Percentiles rank a stretch among this genome's conserved stretches.
phyloP scores from a whole-genome alignment of 2,797 vertebrate species.

The Lithobates pipiens region DNA sequence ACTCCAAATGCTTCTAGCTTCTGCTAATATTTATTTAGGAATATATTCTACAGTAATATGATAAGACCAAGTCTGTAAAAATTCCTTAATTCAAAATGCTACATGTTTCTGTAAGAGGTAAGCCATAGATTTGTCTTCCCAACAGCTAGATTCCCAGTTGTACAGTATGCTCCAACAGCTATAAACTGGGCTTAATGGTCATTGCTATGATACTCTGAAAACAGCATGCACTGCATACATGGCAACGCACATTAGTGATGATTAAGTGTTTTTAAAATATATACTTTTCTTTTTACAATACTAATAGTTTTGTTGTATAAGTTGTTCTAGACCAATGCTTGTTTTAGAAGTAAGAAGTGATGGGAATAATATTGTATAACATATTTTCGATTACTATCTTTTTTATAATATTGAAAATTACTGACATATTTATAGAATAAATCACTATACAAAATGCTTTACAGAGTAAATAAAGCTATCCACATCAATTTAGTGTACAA shows the following conservation, averaged over 20 bases:
- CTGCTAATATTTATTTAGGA: not conserved
- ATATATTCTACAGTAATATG: not conserved
- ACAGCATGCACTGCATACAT: slow-evolving; percentile 13
- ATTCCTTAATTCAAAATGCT: slow-evolving; percentile 10
- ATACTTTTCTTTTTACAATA: slow-evolving; percentile 22
- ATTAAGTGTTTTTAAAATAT: slow-evolving; percentile 43
- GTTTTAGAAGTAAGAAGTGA: slow-evolving; percentile 1
- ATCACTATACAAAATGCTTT: too few relatives aligned
- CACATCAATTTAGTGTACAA: too few relatives aligned
- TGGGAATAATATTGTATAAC: not conserved
- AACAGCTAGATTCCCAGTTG: slow-evolving; percentile 40
- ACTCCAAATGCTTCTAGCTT: too few relatives aligned
- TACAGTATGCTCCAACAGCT: slow-evolving; percentile 20
- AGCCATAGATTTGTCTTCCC: slow-evolving; percentile 18
- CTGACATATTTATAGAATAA: too few relatives aligned
- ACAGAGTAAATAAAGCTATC: too few relatives aligned
- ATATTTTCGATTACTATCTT: too few relatives aligned
- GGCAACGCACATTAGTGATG: not conserved
- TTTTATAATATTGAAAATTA: too few relatives aligned
- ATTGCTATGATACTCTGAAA: slow-evolving; percentile 25
- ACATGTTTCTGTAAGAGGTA: slow-evolving; percentile 27
- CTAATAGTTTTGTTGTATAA: not conserved
- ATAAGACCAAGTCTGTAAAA: not conserved
- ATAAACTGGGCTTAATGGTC: slow-evolving; percentile 39
- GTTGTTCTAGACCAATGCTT: not conserved